phyloP scores from a whole-genome alignment of 2,888 invertebrate species.

The Agrochola lota region DNA sequence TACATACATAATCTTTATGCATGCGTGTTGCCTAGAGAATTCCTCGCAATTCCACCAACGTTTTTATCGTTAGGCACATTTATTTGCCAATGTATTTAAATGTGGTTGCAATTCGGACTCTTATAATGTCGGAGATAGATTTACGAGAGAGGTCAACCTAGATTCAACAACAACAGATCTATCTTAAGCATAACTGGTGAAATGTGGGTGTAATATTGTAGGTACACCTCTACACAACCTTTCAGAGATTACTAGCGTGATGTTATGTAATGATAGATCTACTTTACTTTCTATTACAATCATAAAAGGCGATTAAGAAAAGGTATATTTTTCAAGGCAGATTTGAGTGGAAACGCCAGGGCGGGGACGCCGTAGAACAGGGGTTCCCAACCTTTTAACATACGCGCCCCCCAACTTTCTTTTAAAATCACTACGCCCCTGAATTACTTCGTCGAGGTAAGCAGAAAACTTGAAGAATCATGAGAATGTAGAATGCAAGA shows the following conservation, averaged over 20 bases:
- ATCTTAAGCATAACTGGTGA: neutral
- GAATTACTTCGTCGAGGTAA: too few relatives aligned
- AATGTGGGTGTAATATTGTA: neutral
- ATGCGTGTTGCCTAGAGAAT: constrained; percentile 34
- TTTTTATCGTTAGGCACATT: constrained; percentile 49
- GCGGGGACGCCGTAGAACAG: too few relatives aligned
- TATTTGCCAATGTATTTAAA: constrained; percentile 49
- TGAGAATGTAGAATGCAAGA: too few relatives aligned
- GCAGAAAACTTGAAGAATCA: too few relatives aligned
- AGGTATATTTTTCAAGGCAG: too few relatives aligned
- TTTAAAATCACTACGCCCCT: too few relatives aligned
- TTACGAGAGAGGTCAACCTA: constrained; percentile 21
- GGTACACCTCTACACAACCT: too few relatives aligned
- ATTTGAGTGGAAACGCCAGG: too few relatives aligned
- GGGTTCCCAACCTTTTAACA: too few relatives aligned
- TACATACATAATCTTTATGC: neutral
- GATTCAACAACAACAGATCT: constrained; percentile 1
- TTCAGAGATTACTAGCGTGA: neutral
- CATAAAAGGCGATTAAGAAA: neutral
- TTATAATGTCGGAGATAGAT: constrained; percentile 36
- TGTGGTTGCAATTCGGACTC: constrained; percentile 40
- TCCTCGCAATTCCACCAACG: constrained; percentile 34
- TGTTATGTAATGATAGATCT: neutral
- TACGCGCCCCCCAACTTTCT: too few relatives aligned
- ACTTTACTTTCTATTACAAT: neutral